Percentiles rank a stretch among this genome's conserved stretches.
These are phyloP conservation scores for Tokudaia muenninki DNA, from an alignment of 2,797 vertebrate species.

Conservation along the genomic window DNA sequence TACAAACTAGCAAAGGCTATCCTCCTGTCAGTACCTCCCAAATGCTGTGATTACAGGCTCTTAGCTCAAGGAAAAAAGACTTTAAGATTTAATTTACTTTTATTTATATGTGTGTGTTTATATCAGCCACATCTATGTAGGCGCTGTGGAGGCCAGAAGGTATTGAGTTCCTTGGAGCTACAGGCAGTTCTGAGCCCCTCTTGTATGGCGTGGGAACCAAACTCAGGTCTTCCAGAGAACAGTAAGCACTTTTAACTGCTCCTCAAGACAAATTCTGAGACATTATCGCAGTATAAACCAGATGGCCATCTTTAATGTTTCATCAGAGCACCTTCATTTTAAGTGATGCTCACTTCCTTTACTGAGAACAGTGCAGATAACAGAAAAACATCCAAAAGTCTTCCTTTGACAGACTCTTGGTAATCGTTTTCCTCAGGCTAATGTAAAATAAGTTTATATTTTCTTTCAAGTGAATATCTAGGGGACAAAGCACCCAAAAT, in stretches of 20 bases:
- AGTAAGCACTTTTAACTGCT: background rate
- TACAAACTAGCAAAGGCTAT: background rate
- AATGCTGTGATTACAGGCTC: background rate
- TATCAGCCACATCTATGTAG: background rate
- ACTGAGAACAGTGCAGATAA: background rate
- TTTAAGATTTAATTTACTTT: background rate
- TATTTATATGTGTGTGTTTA: background rate
- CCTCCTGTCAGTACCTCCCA: background rate
- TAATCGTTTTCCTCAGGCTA: constrained; percentile 44
- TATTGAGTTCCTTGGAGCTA: background rate
- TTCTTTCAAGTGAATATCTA: constrained; percentile 56
- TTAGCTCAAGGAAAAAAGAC: background rate
- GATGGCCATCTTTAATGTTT: background rate
- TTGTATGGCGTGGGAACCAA: background rate
- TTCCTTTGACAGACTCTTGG: constrained; percentile 13
- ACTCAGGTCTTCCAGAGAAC: background rate
- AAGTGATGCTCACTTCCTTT: background rate
- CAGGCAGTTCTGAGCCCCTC: background rate
- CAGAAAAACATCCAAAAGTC: constrained; percentile 1
- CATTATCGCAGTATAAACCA: background rate
- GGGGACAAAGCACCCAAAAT: background rate
- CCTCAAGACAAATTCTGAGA: background rate
- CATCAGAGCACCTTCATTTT: background rate
- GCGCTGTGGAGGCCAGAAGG: background rate
- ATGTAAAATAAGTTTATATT: constrained; percentile 41